These are phyloP conservation scores for Athrips mouffetella DNA, from an alignment of 2,888 invertebrate genomes.

Conservation along the genomic window DNA sequence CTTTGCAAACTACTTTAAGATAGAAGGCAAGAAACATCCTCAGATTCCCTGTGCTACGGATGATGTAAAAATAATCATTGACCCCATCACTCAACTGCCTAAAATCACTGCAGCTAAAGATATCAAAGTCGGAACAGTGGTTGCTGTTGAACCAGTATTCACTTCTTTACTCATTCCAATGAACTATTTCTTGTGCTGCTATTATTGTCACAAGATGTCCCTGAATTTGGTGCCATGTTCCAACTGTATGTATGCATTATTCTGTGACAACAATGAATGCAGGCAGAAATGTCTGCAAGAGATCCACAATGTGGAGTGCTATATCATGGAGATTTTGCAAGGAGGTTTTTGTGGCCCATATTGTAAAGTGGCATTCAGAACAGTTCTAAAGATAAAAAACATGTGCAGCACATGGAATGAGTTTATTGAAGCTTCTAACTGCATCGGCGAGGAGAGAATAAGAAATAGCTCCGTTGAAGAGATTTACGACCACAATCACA, in stretches of 20 bases:
- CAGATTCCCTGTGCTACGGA: constrained; percentile 13
- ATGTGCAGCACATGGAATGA: constrained; percentile 12
- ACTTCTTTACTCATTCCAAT: not conserved
- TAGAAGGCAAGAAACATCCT: not conserved
- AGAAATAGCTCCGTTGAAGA: constrained; percentile 3
- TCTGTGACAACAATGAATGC: constrained; percentile 9
- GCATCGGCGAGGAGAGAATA: constrained; percentile 7
- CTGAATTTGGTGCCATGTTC: constrained; percentile 12
- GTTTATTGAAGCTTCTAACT: constrained; percentile 9
- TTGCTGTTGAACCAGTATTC: constrained; percentile 10
- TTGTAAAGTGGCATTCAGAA: not conserved
- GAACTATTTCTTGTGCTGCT: constrained; percentile 9
- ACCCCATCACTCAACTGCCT: not conserved
- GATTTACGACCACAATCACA: constrained; percentile 11
- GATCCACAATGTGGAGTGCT: constrained; percentile 12
- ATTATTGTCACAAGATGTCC: constrained; percentile 12
- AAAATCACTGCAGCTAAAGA: constrained; percentile 11
- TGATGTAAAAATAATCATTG: constrained; percentile 5
- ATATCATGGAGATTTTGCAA: not conserved
- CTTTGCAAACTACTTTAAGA: constrained; percentile 2
- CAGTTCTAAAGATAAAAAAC: constrained; percentile 7
- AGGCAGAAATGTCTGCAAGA: constrained; percentile 9
- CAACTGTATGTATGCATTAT: not conserved
- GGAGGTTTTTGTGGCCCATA: not conserved
- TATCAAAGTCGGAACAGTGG: constrained; percentile 13